Evolutionary conservation across 2,888 invertebrate species (phyloP), one percentile per base, ranked within the genome.

Genomic region (Cantharis flavilabris): DNA sequence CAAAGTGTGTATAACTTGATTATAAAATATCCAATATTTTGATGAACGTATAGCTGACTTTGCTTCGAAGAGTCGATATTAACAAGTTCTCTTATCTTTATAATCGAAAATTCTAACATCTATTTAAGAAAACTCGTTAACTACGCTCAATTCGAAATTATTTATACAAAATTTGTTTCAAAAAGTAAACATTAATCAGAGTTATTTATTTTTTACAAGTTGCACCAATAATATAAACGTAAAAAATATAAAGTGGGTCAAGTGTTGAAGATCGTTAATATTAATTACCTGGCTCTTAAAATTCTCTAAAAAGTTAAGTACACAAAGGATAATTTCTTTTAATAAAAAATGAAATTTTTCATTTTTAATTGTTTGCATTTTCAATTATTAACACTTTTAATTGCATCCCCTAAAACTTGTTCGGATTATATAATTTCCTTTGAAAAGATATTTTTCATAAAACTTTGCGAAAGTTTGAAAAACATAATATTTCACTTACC

Each of bases 401-500:
- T 49, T 49, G 49, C n/a, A 49, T 49, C 49, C 5, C 7, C n/a
- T 49, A 49, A 49, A 49, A 49, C n/a, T 49, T n/a, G 49, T 49
- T 49, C 49, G 5, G 49, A 49, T 49, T 49, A 49, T 49, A 49
- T n/a, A 49, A 49, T 49, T 49, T 49, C 49, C 9, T 49, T 49
- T 49, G 49, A 49, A n/a, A 49, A 2, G 9, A n/a, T 49, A 49
- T 49, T 64, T 67, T 67, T 67, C 23, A 23, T 67, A n/a, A 26
- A 23, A 18, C 2, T 23, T n/a, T n/a, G 5, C 3, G 23, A 62
- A 70, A 70, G 49, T 70, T 30, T 62, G 49, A 30, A 11, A 33
- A 20, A 67, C 65, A 74, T 33, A 70, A 28, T n/a, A 28, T 69
- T 62, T 62, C 80, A 90, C 94, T 93, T 88, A 96, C 96, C 96